These are phyloP conservation scores for Chondrilla cf. caribensis DNA, from an alignment of 37 sponge, comb jelly and placozoan genomes.

Conservation along the genomic window DNA sequence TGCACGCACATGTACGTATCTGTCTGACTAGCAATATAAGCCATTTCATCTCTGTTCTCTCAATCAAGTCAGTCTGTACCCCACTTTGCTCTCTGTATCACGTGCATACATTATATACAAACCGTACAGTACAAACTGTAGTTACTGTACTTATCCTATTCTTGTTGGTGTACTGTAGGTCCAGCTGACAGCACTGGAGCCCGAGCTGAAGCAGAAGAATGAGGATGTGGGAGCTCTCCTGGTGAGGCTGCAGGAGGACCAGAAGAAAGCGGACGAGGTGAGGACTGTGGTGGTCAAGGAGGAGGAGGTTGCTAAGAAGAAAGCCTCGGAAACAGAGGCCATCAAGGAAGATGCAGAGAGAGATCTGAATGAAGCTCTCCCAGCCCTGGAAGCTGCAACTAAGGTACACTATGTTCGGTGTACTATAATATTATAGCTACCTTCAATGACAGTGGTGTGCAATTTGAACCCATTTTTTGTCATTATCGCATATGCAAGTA, in stretches of 20 bases:
- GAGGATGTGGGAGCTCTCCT: slow-evolving; percentile 84
- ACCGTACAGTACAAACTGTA: no score
- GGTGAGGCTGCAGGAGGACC: slow-evolving; percentile 86
- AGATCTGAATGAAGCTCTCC: slow-evolving; percentile 95
- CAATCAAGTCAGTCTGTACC: no score
- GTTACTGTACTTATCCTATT: background rate
- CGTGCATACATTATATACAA: no score
- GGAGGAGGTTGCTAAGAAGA: slow-evolving; percentile 89
- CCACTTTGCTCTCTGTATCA: no score
- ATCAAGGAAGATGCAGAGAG: slow-evolving; percentile 96
- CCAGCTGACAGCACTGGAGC: slow-evolving; percentile 92
- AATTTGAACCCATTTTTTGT: no score
- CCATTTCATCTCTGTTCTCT: no score
- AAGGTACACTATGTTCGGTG: slow-evolving; percentile 41
- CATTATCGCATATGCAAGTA: no score
- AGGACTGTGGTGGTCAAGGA: slow-evolving; percentile 88
- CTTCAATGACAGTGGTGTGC: no score
- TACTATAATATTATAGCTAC: background rate
- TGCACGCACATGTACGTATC: no score
- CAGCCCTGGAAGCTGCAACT: slow-evolving; percentile 93
- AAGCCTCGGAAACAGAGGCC: slow-evolving; percentile 92
- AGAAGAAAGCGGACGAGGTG: slow-evolving; percentile 83
- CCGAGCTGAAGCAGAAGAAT: slow-evolving; percentile 86
- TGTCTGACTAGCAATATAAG: no score
- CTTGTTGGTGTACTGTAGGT: slow-evolving; percentile 32